A percentile compares a stretch with the other conserved stretches of the same genome.
Evolutionary conservation across 2,888 invertebrate genomes (phyloP).

Genomic region (Protonemura montana): DNA sequence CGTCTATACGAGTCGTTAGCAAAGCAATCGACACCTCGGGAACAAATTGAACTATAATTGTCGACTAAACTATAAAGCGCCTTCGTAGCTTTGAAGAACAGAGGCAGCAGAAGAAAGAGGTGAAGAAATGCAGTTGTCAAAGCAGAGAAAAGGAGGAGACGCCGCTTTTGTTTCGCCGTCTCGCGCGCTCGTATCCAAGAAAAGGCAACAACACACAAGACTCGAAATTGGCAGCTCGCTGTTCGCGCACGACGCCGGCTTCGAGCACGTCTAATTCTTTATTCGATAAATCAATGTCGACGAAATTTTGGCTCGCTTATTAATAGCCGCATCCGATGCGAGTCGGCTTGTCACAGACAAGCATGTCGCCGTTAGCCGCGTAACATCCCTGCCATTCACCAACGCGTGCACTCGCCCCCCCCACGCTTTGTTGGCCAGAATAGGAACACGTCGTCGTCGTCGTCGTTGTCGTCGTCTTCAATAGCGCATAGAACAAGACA

Average conservation of each 20-base stretch:
- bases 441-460: neutral
- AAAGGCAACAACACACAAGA: neutral
- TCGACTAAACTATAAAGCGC: neutral
- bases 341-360: neutral
- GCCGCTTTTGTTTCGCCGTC: neutral
- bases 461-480: too few species aligned
- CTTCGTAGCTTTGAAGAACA: neutral
- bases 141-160: slow-evolving; percentile 7
- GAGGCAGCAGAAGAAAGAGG: neutral
- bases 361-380: neutral
- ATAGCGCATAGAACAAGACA: neutral
- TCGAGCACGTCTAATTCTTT: slow-evolving; percentile 48
- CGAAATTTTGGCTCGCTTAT: slow-evolving; percentile 22
- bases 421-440: neutral
- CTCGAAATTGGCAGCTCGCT: neutral
- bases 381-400: neutral
- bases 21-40: neutral
- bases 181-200: slow-evolving; percentile 8
- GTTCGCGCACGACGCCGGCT: neutral
- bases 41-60: neutral
- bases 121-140: neutral
- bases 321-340: neutral
- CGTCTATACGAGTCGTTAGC: neutral
- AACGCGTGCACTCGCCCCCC: too few species aligned
- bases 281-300: slow-evolving; percentile 49